Conservation (phyloP, 2,113 vertebrate genomes). For the Ptilorrhoa leucosticta region DNA sequence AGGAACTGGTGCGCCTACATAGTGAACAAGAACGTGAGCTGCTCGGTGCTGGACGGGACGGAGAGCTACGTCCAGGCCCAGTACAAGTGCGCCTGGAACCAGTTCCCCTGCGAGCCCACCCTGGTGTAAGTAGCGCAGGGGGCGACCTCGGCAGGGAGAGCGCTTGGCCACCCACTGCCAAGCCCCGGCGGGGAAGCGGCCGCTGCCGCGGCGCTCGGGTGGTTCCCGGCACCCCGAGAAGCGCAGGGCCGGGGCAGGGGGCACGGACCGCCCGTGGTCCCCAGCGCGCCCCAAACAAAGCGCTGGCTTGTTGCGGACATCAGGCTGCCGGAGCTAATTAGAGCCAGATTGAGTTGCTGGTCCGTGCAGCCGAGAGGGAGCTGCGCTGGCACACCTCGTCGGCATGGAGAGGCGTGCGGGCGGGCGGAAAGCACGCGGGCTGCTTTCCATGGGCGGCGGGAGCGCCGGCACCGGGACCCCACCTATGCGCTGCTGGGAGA, state of each 20-base stretch:
- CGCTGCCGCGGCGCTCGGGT: neutral
- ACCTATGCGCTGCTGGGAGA: neutral
- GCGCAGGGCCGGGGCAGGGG: neutral
- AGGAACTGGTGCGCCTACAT: conserved; percentile 97
- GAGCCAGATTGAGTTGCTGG: conserved; percentile 53
- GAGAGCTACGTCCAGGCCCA: conserved; percentile 86
- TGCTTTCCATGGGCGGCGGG: accelerated
- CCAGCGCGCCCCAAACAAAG: neutral
- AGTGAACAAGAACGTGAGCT: conserved; percentile 91
- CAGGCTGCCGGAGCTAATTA: conserved; percentile 57
- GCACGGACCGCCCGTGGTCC: neutral
- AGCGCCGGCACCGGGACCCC: neutral
- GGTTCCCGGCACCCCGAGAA: neutral
- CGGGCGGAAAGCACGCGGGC: neutral
- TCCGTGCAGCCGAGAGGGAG: neutral
- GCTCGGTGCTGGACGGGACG: conserved; percentile 83
- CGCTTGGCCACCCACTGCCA: neutral
- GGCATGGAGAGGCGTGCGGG: neutral
- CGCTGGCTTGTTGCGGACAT: neutral
- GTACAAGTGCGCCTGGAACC: conserved; percentile 80
- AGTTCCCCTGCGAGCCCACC: conserved; percentile 79
- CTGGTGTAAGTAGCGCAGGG: conserved; percentile 69
- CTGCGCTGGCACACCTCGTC: neutral
- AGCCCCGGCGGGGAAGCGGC: neutral
- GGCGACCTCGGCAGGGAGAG: neutral